phyloP scores from a whole-genome alignment of 2,113 vertebrate species.

The Australoheros scitulus region DNA sequence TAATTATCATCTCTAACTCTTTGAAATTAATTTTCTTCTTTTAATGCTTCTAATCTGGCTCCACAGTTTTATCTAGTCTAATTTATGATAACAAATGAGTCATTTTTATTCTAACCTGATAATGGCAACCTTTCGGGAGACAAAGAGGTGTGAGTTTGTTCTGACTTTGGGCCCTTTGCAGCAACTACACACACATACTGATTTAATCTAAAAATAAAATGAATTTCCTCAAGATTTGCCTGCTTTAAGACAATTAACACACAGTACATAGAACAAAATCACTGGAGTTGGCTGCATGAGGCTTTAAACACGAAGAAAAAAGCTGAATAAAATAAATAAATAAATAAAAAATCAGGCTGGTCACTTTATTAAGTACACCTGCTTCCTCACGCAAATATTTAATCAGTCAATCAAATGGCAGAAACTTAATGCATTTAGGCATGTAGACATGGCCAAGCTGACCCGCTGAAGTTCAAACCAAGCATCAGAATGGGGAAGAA shows the following conservation, averaged over 20 bases:
- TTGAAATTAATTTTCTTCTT: slow-evolving; percentile 36
- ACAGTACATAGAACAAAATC: neutral
- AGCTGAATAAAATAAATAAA: neutral
- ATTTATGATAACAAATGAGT: neutral
- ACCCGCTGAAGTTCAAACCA: no score
- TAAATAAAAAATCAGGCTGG: neutral
- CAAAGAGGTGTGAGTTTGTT: neutral
- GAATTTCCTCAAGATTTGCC: neutral
- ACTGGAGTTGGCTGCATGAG: neutral
- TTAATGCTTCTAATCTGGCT: neutral
- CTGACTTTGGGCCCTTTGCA: neutral
- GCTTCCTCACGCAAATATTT: no score
- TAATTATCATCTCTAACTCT: slow-evolving; percentile 28
- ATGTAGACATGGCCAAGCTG: no score
- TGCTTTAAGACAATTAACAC: neutral
- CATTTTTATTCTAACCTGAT: neutral
- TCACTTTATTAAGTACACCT: neutral
- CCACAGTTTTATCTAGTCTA: slow-evolving; percentile 1
- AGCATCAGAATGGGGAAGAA: no score
- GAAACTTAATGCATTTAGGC: no score
- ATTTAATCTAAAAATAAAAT: neutral
- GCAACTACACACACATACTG: neutral
- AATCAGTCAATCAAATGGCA: no score
- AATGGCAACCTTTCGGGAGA: neutral
- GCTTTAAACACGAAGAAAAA: neutral